Base-by-base conservation (phyloP, 2,113 vertebrate species). In the Ondatra zibethicus region DNA sequence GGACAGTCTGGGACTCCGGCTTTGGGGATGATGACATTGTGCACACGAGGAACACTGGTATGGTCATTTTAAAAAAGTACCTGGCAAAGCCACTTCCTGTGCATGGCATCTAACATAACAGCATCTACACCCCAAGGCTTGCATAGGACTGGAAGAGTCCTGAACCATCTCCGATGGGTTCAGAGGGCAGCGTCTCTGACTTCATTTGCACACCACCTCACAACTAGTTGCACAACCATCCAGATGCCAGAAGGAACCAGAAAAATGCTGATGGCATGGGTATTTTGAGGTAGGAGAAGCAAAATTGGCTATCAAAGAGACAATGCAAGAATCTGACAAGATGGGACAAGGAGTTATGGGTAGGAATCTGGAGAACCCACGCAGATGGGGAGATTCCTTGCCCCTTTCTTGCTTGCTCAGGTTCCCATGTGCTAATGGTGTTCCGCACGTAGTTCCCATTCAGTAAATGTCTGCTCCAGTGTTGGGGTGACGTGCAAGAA, bases 11-110 rank as follows among this genome's bases (percentile, higher is more conserved):
- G 29, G 39, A n/a, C 65, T 39, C 36, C 14, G 55, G 31, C 11
- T 12, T 0, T 1, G 36, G 39, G 70, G 36, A n/a, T 25, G 13
- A 47, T 19, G 9, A 6, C 45, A 31, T 5, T 39, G 0, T 0
- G 0, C 3, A 42, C 50, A 73, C 1, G 29, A 47, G 66, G 39
- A 66, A 21, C 31, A 61, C 58, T 21, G 55, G 58, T 25, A 14
- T 21, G 55, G 13, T 29, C 39, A 27, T 55, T 55, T 55, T 36
- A 39, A 52, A 77, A 23, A 21, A 10, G 11, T 13, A 2, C 10
- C 52, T 2, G 13, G n/a, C 4, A 3, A 45, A 14, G 9, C 21
- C 1, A 5, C 47, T 72, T 10, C 33, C 45, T 13, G 4, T 13
- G 25, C 0, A 1, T 21, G 65, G 45, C 29, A 4, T 47, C 7